Evolutionary conservation across 2,797 vertebrate genomes (phyloP).

Genomic region (Lepilemur ruficaudatus): DNA sequence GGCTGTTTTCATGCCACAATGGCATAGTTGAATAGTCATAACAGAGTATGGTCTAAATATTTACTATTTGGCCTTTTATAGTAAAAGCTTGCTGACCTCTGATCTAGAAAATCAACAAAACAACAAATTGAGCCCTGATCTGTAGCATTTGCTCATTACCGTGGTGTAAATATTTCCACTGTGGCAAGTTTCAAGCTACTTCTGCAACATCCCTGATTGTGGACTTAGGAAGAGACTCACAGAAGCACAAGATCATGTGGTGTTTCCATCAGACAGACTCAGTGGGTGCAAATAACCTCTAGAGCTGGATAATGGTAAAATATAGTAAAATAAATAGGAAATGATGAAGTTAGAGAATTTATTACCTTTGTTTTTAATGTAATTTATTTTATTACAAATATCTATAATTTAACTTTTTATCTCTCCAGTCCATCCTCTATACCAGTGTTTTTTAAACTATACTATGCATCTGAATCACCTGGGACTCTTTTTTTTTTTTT

Average conservation of each 20-base stretch:
- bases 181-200: not conserved
- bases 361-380: not conserved
- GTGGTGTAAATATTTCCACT: not conserved
- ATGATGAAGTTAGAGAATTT: not conserved
- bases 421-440: not conserved
- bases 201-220: rapidly evolving
- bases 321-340: not conserved
- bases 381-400: not conserved
- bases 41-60: not conserved
- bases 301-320: not conserved
- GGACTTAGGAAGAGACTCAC: not conserved
- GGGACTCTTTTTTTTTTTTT: too few relatives aligned
- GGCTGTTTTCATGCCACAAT: not conserved
- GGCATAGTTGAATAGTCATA: not conserved
- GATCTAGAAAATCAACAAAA: not conserved
- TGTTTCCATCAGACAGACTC: not conserved
- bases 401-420: not conserved
- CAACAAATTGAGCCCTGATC: not conserved
- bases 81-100: not conserved
- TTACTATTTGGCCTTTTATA: not conserved
- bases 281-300: not conserved
- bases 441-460: not conserved
- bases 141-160: not conserved
- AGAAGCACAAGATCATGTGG: not conserved
- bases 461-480: not conserved